Evolutionary conservation across 2,888 invertebrate species (phyloP), one percentile per base, ranked within the genome.

Genomic region (Caradrina clavipalpis): DNA sequence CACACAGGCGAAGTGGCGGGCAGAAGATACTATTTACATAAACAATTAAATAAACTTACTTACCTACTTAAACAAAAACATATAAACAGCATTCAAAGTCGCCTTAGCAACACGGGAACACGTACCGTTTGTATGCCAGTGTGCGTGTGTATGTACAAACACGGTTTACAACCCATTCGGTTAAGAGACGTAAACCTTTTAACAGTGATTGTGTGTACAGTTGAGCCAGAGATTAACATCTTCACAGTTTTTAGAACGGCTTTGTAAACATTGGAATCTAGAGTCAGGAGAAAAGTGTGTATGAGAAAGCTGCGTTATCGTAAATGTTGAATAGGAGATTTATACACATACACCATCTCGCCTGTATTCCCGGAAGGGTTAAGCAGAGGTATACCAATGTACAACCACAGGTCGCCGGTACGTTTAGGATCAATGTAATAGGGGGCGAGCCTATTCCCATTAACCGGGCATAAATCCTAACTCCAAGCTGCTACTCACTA

Each of bases 101-200:
- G 39, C 21, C 54, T 31, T 54, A 2, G 47, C 53, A 70, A 54
- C 42, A 65, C 39, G 39, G 47, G 45, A 47, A 73, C 73, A 42
- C 42, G 13, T 19, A 54, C 21, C 11, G 17, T 26, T 73, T 39
- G 53, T 65, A 5, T 70, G 74, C 47, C 74, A 47, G 47, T 21
- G 15, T 64, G 17, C 39, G 51, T 50, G 13, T 7, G 19, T 15
- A 22, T 63, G 13, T 5, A 47, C 31, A 13, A 39, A 39, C 39
- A 39, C 39, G 47, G 31, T 73, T 73, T 60, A 76, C 39, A 39
- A 56, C 57, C 50, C 26, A 49, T n/a, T 19, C 19, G 61, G 77
- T 57, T 49, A 70, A 73, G 5, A 49, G 42, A 55, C 74, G 21
- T 70, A 49, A 73, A 77, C 60, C 71, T 56, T 73, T 60, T 61